These are phyloP conservation scores for Drosophila setifemur DNA, from an alignment of 1,140 invertebrate genomes.

Conservation along the genomic window DNA sequence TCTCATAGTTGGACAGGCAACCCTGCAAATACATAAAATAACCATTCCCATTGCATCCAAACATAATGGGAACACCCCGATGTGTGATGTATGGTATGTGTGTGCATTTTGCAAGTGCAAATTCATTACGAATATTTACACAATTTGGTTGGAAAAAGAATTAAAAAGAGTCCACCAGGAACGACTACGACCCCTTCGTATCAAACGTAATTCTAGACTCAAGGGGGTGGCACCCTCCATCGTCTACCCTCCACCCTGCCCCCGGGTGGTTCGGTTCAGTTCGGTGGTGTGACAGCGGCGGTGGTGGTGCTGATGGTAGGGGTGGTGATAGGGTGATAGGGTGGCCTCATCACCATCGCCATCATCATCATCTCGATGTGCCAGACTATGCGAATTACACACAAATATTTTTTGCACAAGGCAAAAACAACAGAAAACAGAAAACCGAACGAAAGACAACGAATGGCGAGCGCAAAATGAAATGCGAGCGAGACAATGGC, in stretches of 20 bases:
- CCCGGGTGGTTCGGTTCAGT: background rate
- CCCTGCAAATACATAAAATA: background rate
- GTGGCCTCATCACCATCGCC: slow-evolving; percentile 18
- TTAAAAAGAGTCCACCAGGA: slow-evolving; percentile 47
- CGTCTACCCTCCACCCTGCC: background rate
- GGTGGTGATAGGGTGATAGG: slow-evolving; percentile 28
- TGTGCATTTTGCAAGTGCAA: slow-evolving; percentile 47
- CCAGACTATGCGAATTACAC: slow-evolving; percentile 54
- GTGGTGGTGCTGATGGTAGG: slow-evolving; percentile 3
- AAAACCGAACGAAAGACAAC: slow-evolving; percentile 25
- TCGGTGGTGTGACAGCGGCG: background rate
- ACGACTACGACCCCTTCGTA: slow-evolving; percentile 17
- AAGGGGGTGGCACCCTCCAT: slow-evolving; percentile 38
- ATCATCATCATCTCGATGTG: slow-evolving; percentile 27
- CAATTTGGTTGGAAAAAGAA: slow-evolving; percentile 51
- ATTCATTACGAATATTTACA: slow-evolving; percentile 72
- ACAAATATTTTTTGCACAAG: slow-evolving; percentile 61
- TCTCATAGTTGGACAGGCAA: background rate
- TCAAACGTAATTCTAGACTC: slow-evolving; percentile 25
- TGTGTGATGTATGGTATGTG: background rate
- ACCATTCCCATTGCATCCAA: background rate
- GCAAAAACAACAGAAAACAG: slow-evolving; percentile 12
- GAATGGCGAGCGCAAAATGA: slow-evolving; percentile 69
- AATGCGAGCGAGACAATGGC: slow-evolving; percentile 50
- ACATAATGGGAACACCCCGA: background rate